These are phyloP conservation scores for Peromyscus leucopus DNA, from an alignment of 2,113 vertebrate genomes.

Conservation along the genomic window DNA sequence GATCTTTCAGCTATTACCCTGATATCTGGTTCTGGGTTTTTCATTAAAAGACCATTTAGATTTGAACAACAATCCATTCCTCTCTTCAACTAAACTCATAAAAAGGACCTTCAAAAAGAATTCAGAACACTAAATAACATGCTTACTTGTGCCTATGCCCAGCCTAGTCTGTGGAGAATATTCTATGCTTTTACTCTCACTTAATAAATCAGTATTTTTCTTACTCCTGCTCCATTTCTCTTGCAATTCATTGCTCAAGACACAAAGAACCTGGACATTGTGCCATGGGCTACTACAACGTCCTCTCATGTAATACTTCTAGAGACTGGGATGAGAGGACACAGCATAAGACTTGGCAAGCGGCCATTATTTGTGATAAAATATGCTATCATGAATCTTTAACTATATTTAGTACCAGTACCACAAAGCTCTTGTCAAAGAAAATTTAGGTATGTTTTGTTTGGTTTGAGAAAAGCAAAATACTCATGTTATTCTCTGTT, in stretches of 20 bases:
- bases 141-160: neutral
- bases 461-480: neutral
- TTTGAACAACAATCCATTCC: too few relatives aligned
- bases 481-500: neutral
- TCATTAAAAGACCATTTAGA: too few relatives aligned
- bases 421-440: neutral
- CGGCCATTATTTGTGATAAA: neutral
- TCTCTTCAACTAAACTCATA: neutral
- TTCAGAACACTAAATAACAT: neutral
- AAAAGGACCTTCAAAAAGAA: neutral
- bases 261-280: neutral
- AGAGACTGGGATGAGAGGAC: neutral
- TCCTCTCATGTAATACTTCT: neutral
- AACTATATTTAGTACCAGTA: neutral
- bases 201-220: neutral
- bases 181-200: neutral
- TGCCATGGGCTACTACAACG: neutral
- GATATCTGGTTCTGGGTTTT: too few relatives aligned
- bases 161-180: neutral
- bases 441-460: neutral
- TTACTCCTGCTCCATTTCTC: too few relatives aligned
- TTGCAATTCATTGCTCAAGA: neutral
- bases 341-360: neutral
- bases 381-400: neutral
- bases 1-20: too few relatives aligned